A percentile compares a stretch with the other conserved stretches of the same genome.
Evolutionary conservation across 1,140 invertebrate genomes (phyloP).

Genomic region (Ceratina calcarata): DNA sequence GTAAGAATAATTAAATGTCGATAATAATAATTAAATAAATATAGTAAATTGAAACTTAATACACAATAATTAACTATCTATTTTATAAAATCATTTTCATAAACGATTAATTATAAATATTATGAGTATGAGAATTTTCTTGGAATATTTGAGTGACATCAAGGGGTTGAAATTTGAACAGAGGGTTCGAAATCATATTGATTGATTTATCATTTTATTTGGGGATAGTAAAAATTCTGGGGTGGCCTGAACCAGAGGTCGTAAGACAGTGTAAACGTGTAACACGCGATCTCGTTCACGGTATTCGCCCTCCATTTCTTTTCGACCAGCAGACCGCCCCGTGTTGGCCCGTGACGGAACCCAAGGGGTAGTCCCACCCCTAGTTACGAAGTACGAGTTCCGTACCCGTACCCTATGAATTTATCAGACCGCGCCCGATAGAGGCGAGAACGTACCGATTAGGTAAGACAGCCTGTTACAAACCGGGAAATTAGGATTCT

Average conservation of each 20-base stretch:
- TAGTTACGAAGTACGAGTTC: background rate
- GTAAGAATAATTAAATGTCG: background rate
- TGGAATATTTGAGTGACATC: too few relatives aligned
- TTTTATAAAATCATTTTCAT: too few relatives aligned
- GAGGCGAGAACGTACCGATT: slow-evolving; percentile 20
- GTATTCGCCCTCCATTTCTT: slow-evolving; percentile 37
- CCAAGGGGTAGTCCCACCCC: slow-evolving; percentile 39
- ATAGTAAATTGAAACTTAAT: too few relatives aligned
- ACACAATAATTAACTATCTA: too few relatives aligned
- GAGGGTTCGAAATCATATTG: too few relatives aligned
- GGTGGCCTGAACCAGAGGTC: too few relatives aligned
- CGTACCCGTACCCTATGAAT: slow-evolving; percentile 35
- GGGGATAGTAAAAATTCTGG: too few relatives aligned
- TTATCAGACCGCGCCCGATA: slow-evolving; percentile 19
- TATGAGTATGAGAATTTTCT: too few relatives aligned
- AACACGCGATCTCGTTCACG: background rate
- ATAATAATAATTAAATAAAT: too few relatives aligned
- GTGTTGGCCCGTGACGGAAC: slow-evolving; percentile 10
- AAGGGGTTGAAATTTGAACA: too few relatives aligned
- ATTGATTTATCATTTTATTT: too few relatives aligned
- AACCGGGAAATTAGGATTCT: slow-evolving; percentile 32
- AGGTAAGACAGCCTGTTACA: background rate
- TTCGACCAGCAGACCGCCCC: slow-evolving; percentile 32
- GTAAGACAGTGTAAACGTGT: background rate
- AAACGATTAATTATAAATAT: too few relatives aligned